Conservation (phyloP, 92 coral and sea anemone species). For the Phymanthus crucifer region DNA sequence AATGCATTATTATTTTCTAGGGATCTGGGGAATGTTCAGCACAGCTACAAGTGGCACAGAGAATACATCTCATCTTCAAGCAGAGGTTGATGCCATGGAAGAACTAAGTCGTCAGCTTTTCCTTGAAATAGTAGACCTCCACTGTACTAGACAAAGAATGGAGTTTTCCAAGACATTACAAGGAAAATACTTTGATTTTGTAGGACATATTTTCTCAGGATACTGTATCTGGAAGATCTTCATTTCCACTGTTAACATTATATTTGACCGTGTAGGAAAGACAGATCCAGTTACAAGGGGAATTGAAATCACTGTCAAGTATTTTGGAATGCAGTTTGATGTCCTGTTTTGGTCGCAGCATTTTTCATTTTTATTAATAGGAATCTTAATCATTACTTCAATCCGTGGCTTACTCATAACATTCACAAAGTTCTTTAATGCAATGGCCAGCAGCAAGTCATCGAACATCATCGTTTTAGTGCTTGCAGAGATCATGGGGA, state of each 20-base stretch:
- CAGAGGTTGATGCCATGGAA: slow-evolving; percentile 87
- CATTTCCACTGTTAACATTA: slow-evolving; percentile 95
- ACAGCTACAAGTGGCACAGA: slow-evolving; percentile 66
- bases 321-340: slow-evolving; percentile 88
- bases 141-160: slow-evolving; percentile 89
- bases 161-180: slow-evolving; percentile 95
- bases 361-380: slow-evolving; percentile 85
- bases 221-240: slow-evolving; percentile 98
- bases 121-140: slow-evolving; percentile 91
- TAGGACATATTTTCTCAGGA: slow-evolving; percentile 96
- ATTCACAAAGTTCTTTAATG: slow-evolving; percentile 95
- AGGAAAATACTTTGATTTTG: slow-evolving; percentile 94
- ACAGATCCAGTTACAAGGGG: slow-evolving; percentile 97
- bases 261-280: slow-evolving; percentile 98
- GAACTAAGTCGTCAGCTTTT: slow-evolving; percentile 97
- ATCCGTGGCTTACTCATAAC: slow-evolving; percentile 97
- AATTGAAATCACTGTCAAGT: slow-evolving; percentile 91
- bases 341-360: slow-evolving; percentile 98
- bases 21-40: slow-evolving; percentile 91
- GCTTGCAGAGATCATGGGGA: slow-evolving; percentile 97
- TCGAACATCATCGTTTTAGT: slow-evolving; percentile 89
- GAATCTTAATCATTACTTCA: slow-evolving; percentile 93
- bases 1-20: slow-evolving; percentile 31
- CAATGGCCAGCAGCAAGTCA: slow-evolving; percentile 97
- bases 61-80: slow-evolving; percentile 78